phyloP scores from a whole-genome alignment of 2,113 vertebrate species.

The Neopipo cinnamomea region DNA sequence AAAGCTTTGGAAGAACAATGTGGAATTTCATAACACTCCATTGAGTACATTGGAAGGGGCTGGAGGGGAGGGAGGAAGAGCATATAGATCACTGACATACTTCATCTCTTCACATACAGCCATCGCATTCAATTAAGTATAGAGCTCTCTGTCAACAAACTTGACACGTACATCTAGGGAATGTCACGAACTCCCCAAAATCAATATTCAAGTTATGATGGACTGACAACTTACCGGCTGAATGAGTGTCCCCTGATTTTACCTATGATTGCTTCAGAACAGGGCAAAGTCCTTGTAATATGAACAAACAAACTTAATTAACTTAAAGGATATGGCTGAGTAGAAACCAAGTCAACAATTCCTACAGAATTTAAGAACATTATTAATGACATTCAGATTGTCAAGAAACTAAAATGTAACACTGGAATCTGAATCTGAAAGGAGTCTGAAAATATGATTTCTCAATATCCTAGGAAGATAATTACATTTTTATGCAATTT shows the following conservation, averaged over 20 bases:
- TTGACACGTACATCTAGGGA: constrained; percentile 65
- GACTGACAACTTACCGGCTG: constrained; percentile 66
- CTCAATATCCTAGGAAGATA: not conserved
- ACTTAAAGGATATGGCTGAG: constrained; percentile 21
- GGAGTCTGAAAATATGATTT: not conserved
- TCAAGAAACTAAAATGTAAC: constrained; percentile 5
- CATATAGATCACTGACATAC: constrained; percentile 42
- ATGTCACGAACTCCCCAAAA: constrained; percentile 58
- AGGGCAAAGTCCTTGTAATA: constrained; percentile 27
- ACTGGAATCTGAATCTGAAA: not conserved
- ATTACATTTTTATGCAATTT: not conserved
- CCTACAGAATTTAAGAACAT: not conserved
- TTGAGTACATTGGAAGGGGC: not conserved
- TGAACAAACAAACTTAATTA: constrained; percentile 66
- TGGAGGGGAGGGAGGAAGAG: not conserved
- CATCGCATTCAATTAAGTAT: constrained; percentile 72
- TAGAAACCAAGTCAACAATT: constrained; percentile 30
- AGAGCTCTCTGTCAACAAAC: constrained; percentile 70
- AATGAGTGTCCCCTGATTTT: constrained; percentile 64
- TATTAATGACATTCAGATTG: constrained; percentile 29
- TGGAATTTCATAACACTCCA: constrained; percentile 28
- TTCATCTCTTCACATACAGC: constrained; percentile 59
- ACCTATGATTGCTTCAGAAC: constrained; percentile 38
- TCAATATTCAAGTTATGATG: constrained; percentile 74
- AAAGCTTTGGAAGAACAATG: constrained; percentile 12